A percentile compares a stretch with the other conserved stretches of the same genome.
Evolutionary conservation across 2,888 invertebrate genomes (phyloP).

Genomic region (Amphipyra berbera): DNA sequence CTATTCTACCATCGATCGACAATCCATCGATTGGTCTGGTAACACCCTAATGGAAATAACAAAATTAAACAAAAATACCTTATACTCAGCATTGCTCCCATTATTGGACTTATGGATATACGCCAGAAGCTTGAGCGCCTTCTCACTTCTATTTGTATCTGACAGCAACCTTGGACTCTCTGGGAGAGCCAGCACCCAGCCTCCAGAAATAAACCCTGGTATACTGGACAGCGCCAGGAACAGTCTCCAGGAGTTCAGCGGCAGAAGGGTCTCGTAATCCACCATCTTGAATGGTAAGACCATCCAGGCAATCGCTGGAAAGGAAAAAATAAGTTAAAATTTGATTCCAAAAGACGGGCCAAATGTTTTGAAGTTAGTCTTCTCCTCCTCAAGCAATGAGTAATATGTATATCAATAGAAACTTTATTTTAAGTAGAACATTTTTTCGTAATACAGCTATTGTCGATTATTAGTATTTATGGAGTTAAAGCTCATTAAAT

Average conservation of each 20-base stretch:
- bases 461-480: too few relatives aligned
- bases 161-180: conserved; percentile 93
- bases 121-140: conserved; percentile 90
- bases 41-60: too few relatives aligned
- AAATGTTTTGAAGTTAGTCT: too few relatives aligned
- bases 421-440: too few relatives aligned
- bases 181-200: conserved; percentile 90
- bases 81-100: conserved; percentile 85
- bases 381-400: too few relatives aligned
- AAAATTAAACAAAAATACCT: conserved; percentile 72
- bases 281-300: conserved; percentile 89
- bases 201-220: conserved; percentile 91
- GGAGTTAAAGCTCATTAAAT: too few relatives aligned
- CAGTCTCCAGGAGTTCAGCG: conserved; percentile 93
- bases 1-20: too few relatives aligned
- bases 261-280: conserved; percentile 73
- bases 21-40: too few relatives aligned
- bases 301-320: conserved; percentile 91
- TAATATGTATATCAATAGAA: too few relatives aligned
- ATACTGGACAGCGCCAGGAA: conserved; percentile 91
- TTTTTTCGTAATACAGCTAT: too few relatives aligned
- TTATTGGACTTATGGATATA: conserved; percentile 89
- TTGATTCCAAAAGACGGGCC: too few relatives aligned
- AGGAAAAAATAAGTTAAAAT: not conserved
- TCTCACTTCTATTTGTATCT: conserved; percentile 89